A percentile compares a stretch with the other conserved stretches of the same genome.
Evolutionary conservation across 92 coral and sea anemone species (phyloP).

Genomic region (Metridium senile): DNA sequence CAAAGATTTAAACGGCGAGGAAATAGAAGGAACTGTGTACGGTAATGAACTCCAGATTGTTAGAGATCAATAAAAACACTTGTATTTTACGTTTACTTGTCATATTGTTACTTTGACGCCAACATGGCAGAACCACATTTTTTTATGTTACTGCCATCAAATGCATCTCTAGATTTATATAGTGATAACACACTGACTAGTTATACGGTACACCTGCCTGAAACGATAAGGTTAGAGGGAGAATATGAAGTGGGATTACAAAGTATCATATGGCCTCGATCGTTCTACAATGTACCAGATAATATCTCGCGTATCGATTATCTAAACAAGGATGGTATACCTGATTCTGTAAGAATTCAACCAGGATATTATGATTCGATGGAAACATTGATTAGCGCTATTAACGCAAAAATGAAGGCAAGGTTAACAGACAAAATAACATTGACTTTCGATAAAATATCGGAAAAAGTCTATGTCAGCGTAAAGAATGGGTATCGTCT

Average conservation of each 20-base stretch:
- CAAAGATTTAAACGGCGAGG: conserved; percentile 24
- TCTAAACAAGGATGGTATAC: too few relatives aligned
- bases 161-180: conserved; percentile 40
- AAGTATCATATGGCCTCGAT: conserved; percentile 16
- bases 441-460: neutral
- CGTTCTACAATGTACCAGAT: conserved; percentile 18
- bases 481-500: neutral
- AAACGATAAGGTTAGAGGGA: conserved; percentile 24
- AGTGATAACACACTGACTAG: conserved; percentile 47
- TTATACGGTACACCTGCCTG: conserved; percentile 40
- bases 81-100: neutral
- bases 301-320: too few relatives aligned
- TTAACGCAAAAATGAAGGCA: neutral
- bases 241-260: conserved; percentile 47
- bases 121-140: conserved; percentile 3
- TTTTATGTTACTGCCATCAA: conserved; percentile 35
- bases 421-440: neutral
- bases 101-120: neutral
- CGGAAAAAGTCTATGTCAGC: conserved; percentile 7
- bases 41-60: conserved; percentile 33
- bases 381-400: neutral
- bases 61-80: neutral
- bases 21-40: conserved; percentile 42
- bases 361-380: too few relatives aligned
- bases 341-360: too few relatives aligned